phyloP scores from a whole-genome alignment of 1,140 invertebrate genomes.

The Eueides isabella region DNA sequence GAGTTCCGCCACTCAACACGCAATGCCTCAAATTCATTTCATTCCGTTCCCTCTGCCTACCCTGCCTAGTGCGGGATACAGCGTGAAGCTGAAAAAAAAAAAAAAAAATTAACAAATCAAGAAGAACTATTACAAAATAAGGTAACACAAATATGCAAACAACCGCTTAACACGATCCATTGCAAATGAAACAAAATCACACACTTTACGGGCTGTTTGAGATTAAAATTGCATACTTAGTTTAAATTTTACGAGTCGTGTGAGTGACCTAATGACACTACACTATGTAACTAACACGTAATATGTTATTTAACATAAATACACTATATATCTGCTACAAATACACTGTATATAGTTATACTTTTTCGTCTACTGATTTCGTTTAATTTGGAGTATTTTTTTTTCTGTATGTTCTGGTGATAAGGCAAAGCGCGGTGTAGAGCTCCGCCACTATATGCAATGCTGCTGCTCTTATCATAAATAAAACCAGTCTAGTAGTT shows the following conservation, averaged over 20 bases:
- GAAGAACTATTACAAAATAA: neutral
- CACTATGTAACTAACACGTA: constrained; percentile 6
- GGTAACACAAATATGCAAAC: neutral
- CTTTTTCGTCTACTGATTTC: neutral
- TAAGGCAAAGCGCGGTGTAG: too few relatives aligned
- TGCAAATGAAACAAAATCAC: neutral
- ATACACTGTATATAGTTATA: neutral
- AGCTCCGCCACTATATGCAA: too few relatives aligned
- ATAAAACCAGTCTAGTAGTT: too few relatives aligned
- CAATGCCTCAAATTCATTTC: too few relatives aligned
- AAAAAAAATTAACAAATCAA: too few relatives aligned
- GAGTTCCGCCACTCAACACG: too few relatives aligned
- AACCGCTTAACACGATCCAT: neutral
- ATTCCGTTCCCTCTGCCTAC: too few relatives aligned
- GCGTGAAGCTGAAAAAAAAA: too few relatives aligned
- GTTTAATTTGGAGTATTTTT: too few relatives aligned
- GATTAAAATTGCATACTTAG: neutral
- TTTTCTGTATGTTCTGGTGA: too few relatives aligned
- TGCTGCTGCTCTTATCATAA: too few relatives aligned
- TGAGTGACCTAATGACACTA: constrained; percentile 12
- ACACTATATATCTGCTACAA: neutral
- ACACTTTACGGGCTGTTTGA: neutral
- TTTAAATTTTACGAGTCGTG: neutral
- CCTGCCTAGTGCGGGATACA: too few relatives aligned
- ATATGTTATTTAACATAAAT: neutral